Evolutionary conservation across 2,113 vertebrate genomes (phyloP), one percentile per base, ranked within the genome.

Genomic region (Bubo bubo): DNA sequence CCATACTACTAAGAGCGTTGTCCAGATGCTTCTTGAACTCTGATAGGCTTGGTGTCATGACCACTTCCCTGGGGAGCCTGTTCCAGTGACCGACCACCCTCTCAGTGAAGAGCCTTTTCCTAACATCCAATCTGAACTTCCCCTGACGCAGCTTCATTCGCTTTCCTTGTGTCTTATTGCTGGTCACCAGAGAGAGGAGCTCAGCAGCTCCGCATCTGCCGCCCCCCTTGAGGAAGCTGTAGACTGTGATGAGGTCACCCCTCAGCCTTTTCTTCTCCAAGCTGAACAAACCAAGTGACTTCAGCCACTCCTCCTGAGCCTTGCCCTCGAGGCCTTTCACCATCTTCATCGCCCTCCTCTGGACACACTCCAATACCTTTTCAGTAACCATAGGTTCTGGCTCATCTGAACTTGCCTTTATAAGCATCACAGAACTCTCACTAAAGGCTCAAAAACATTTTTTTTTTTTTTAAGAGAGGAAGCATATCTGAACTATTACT

Each of bases 111-210:
- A 79, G 23, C 9, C 6, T 53, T 71, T 47, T 47, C n/a, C 12
- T 79, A 55, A 53, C 9, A 14, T 32, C 11, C 26, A 77, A 1
- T 43, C 37, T 60, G 45, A 77, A 68, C 10, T 43, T 30, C 19
- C 35, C 6, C 35, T 30, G 16, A 41, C 1, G 10, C 12, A 35
- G 35, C 20, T 67, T 50, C 19, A 52, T 60, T 30, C 8, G 8
- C 4, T 52, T 35, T 68, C 26, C 26, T 52, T 0, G 1, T 62
- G 14, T 59, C 6, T 35, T 52, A 4, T 21, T 0, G 0, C 6
- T 58, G 41, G 35, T 24, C 28, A 50, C 30, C 12, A n/a, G 24
- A 59, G 23, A 41, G 10, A 58, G 45, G 55, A 68, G 35, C 59
- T 67, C 30, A 59, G 8, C 30, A 68, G 30, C 19, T 41, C 9